Evolutionary conservation across 2,797 vertebrate species (phyloP), one percentile per base, ranked within the genome.

Genomic region (Tragelaphus eurycerus): DNA sequence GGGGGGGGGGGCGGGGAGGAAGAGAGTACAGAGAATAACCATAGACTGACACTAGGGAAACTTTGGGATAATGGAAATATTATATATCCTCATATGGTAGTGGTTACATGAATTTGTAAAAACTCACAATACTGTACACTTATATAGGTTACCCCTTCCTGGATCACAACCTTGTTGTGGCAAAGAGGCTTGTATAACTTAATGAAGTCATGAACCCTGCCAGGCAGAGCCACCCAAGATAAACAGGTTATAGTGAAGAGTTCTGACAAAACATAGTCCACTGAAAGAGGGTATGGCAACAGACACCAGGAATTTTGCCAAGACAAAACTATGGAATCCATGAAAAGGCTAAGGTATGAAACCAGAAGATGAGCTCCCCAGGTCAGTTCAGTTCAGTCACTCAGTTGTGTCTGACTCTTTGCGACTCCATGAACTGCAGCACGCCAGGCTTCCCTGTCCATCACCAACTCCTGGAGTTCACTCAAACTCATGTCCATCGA

Each of bases 401-500:
- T 60, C 13, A 13, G 59, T 60, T 0, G 6, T 29, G 13, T 60
- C 59, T 7, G 13, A 60, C 12, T 60, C 6, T 60, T 15, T 29
- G 59, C 0, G 0, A 60, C 59, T 2, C 27, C 27, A 29, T 15
- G 59, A 60, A 60, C 0, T 0, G 1, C 13, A 60, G 59, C 59
- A 14, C 0, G 6, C 59, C 27, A 29, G 59, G 59, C 59, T 27
- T 60, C 13, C 27, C 59, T 12, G 13, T 60, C 5, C 27, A 60
- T 60, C 13, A 60, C 27, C 27, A 29, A 3, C 27, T 29, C 59
- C 13, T 3, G 13, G 27, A 60, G 59, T 60, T 60, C 12, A 29
- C 13, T 1, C 59, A 60, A 0, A 60, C 5, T 14, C 27, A 14
- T 0, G 13, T 29, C 59, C 5, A 14, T 60, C 0, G 2, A 60